phyloP scores from a whole-genome alignment of 2,113 vertebrate species.

The Isichthys henryi region DNA sequence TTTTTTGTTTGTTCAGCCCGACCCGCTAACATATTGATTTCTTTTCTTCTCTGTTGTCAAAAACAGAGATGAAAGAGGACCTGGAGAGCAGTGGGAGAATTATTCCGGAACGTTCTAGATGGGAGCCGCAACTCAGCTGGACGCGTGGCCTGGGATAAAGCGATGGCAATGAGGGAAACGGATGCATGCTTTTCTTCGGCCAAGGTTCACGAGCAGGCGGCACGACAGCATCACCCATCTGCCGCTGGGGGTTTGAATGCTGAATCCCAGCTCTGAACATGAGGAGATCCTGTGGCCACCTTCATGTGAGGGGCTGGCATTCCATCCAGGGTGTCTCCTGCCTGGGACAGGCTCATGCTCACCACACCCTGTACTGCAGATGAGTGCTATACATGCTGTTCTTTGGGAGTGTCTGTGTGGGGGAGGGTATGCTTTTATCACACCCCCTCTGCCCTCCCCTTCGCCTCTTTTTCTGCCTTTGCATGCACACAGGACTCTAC shows the following conservation, averaged over 20 bases:
- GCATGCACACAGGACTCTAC: background rate
- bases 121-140: background rate
- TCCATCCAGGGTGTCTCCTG: background rate
- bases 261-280: background rate
- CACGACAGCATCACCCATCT: background rate
- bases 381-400: background rate
- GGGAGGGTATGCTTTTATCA: background rate
- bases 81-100: background rate
- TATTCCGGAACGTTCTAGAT: background rate
- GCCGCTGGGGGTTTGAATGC: background rate
- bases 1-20: background rate
- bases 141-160: background rate
- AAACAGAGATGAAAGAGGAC: slow-evolving; percentile 18
- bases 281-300: background rate
- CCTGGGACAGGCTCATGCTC: background rate
- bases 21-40: slow-evolving; percentile 16
- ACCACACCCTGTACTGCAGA: background rate
- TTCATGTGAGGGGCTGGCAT: background rate
- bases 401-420: background rate
- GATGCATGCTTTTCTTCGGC: background rate
- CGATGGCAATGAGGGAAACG: background rate
- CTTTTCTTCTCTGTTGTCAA: slow-evolving; percentile 17
- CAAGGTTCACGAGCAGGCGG: background rate
- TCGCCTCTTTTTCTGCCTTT: background rate
- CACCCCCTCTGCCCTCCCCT: background rate